Base-by-base conservation (phyloP, 2,888 invertebrate genomes). In the Zele albiditarsus region DNA sequence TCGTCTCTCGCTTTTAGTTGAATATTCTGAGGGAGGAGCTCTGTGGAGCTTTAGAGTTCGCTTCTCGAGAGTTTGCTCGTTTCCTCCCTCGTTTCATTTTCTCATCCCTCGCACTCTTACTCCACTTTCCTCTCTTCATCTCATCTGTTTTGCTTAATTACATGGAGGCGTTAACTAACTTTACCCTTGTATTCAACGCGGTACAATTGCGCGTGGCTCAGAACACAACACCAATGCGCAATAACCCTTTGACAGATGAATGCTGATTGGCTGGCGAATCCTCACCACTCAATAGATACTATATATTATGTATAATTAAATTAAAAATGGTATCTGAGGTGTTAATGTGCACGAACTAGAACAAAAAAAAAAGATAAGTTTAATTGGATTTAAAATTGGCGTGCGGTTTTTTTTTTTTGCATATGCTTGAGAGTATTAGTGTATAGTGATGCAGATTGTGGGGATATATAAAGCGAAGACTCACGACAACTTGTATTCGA, bases 101-200 rank as follows among this genome's bases (percentile, higher is more conserved):
- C 73, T 73, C 78, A 62, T 28, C 78, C 77, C 74, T 77, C 77
- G 73, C 63, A 57, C 66, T 73, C 72, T 20, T 23, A 20, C 8
- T 53, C 20, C 8, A 20, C 8, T 10, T 53, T 20, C 8, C 53
- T 85, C 78, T 79, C 77, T 75, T 77, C 79, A 77, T 79, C 80
- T 80, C 84, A 53, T 83, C 81, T 84, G 84, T 86, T 85, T 87
- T 86, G 86, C 85, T 86, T 88, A 88, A 88, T 88, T 88, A 87
- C 85, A 81, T 82, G 84, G 83, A 88, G 88, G 88, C 88, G 88
- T 88, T 87, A 88, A 88, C 88, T 85, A 85, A 85, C 84, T 82
- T 82, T 82, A 78, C 76, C 78, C 82, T 84, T n/a, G 12, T 4
- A 28, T 53, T 8, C 49, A 65, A 12, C 58, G 53, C 20, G 53